phyloP scores from a whole-genome alignment of 2,113 vertebrate genomes.

The Phyllostomus hastatus region DNA sequence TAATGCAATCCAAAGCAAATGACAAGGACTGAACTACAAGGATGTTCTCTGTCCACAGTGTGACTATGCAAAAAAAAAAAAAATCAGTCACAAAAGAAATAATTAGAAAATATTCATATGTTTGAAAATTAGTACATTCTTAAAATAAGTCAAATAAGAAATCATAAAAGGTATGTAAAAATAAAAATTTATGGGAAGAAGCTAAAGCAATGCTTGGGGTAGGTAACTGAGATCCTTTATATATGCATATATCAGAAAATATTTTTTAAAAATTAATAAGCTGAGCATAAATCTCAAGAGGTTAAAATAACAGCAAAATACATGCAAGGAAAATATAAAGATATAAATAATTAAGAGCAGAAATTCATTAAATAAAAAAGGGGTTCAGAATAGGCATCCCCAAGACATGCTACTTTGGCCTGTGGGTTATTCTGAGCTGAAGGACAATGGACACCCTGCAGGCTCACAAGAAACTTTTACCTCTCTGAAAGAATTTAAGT shows the following conservation, averaged over 20 bases:
- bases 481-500: background rate
- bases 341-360: background rate
- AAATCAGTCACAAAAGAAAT: conserved; percentile 16
- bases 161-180: conserved; percentile 40
- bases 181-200: conserved; percentile 41
- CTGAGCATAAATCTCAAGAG: background rate
- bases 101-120: background rate
- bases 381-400: background rate
- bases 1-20: conserved; percentile 47
- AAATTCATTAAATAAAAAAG: conserved; percentile 34
- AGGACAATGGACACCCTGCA: background rate
- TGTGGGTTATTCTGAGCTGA: background rate
- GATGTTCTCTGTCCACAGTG: conserved; percentile 4
- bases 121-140: conserved; percentile 8
- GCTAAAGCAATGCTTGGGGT: background rate
- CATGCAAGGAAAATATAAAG: conserved; percentile 9
- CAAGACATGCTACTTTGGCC: background rate
- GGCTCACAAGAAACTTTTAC: background rate
- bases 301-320: background rate
- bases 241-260: background rate
- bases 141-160: conserved; percentile 24
- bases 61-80: background rate
- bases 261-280: background rate
- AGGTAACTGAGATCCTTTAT: background rate
- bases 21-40: background rate